These are phyloP conservation scores for Casuarius casuarius DNA, from an alignment of 2,113 vertebrate genomes.

Conservation along the genomic window DNA sequence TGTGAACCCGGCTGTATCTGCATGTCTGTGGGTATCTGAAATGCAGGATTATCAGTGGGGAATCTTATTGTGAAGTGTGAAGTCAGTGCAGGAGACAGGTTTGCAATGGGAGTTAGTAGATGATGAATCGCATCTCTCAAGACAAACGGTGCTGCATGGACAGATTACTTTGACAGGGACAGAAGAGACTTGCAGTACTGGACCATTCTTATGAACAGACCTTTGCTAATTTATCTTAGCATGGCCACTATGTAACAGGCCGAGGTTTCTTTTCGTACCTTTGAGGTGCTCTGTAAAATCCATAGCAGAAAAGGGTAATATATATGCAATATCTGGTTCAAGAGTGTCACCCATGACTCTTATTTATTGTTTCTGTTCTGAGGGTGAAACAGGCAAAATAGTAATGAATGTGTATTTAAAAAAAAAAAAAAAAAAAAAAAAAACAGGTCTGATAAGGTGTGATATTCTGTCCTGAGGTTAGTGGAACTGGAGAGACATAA, in stretches of 20 bases:
- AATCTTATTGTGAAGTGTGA: neutral
- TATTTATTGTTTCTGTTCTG: neutral
- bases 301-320: neutral
- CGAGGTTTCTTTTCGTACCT: neutral
- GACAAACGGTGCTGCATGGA: neutral
- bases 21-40: neutral
- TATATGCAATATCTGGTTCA: neutral
- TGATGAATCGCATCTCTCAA: neutral
- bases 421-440: neutral
- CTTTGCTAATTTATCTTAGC: neutral
- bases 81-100: neutral
- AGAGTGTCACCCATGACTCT: neutral
- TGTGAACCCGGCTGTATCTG: neutral
- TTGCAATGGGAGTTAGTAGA: neutral
- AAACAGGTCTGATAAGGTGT: neutral
- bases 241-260: neutral
- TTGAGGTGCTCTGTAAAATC: neutral
- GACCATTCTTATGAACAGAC: neutral
- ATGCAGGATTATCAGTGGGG: neutral
- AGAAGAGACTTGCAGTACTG: neutral
- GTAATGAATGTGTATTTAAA: neutral
- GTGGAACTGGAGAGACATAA: neutral
- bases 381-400: neutral
- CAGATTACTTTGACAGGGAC: neutral
- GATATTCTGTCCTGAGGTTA: neutral